A percentile compares a stretch with the other conserved stretches of the same genome.
These are phyloP conservation scores for Melinaea marsaeus DNA, from an alignment of 2,888 invertebrate species.

Conservation along the genomic window DNA sequence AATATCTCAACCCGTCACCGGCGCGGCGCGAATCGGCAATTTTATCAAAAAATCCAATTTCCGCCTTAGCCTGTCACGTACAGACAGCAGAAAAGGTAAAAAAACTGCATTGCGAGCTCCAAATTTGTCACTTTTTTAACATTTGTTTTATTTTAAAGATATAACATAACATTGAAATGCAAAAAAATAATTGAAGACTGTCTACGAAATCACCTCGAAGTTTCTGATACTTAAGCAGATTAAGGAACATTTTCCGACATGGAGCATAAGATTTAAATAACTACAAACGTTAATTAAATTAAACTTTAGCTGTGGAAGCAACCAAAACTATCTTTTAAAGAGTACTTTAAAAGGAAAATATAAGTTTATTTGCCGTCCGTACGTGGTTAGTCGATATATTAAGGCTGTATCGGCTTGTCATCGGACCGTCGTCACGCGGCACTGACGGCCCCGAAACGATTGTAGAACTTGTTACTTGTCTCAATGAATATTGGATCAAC, in stretches of 20 bases:
- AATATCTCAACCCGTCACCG: constrained; percentile 22
- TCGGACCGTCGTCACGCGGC: constrained; percentile 11
- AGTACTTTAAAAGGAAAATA: not conserved
- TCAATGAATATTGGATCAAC: not conserved
- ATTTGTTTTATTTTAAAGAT: not conserved
- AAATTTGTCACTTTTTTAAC: constrained; percentile 2
- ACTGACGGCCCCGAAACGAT: not conserved
- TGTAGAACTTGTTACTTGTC: constrained; percentile 5
- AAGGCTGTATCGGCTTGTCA: constrained; percentile 11
- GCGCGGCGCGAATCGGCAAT: constrained; percentile 20
- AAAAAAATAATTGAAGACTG: too few relatives aligned
- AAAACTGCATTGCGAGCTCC: not conserved
- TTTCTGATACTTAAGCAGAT: too few relatives aligned
- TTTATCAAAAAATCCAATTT: constrained; percentile 32
- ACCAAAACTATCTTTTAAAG: too few relatives aligned
- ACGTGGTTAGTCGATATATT: constrained; percentile 11
- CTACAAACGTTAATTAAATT: too few relatives aligned
- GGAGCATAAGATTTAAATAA: too few relatives aligned
- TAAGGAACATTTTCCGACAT: too few relatives aligned
- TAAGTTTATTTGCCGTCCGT: not conserved
- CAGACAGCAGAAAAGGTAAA: constrained; percentile 19
- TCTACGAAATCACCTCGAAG: too few relatives aligned
- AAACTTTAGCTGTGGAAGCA: too few relatives aligned
- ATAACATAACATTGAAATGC: not conserved
- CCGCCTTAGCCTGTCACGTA: constrained; percentile 22